Evolutionary conservation across 2,113 vertebrate species (phyloP), one percentile per base, ranked within the genome.

Genomic region (Prinia subflava): DNA sequence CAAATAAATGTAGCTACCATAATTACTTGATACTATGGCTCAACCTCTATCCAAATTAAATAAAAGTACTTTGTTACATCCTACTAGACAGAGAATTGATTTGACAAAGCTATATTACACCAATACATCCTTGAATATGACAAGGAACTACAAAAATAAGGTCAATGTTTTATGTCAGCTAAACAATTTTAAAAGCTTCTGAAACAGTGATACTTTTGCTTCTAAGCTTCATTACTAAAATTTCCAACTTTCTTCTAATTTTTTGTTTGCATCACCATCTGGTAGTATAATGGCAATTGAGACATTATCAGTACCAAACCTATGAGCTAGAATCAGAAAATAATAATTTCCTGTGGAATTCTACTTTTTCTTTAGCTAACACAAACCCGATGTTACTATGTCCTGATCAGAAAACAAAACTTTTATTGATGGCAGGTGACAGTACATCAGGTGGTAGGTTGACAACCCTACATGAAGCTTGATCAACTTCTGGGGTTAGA

Each of bases 31-130:
- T 95, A 76, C 63, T 76, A 63, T 19, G 11, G 18, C 68, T 94
- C 69, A 78, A 41, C 59, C 87, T 37, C 57, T 94, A 82, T 87
- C 80, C 76, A 95, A 92, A 96, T 96, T 92, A 97, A 96, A 81
- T 63, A 83, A 22, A 62, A 87, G 77, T 64, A 44, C 24, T 80
- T 90, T 74, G 42, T 69, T 50, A 22, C 13, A 55, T 81, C 31
- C 28, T 88, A 60, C 33, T 52, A 83, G 30, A 95, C 57, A 90
- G 56, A 93, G 41, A 96, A 97, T 60, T 90, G 73, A 93, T 96
- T 92, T 93, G 75, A 86, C 42, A 83, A 60, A 69, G 18, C 5
- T 94, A 70, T 94, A 83, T 94, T 97, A 94, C 95, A 94, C 65
- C 57, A 92, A 84, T 90, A 57, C 79, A 90, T 89, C 46, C 42